phyloP scores from a whole-genome alignment of 2,113 vertebrate genomes.

The Sapajus apella region DNA sequence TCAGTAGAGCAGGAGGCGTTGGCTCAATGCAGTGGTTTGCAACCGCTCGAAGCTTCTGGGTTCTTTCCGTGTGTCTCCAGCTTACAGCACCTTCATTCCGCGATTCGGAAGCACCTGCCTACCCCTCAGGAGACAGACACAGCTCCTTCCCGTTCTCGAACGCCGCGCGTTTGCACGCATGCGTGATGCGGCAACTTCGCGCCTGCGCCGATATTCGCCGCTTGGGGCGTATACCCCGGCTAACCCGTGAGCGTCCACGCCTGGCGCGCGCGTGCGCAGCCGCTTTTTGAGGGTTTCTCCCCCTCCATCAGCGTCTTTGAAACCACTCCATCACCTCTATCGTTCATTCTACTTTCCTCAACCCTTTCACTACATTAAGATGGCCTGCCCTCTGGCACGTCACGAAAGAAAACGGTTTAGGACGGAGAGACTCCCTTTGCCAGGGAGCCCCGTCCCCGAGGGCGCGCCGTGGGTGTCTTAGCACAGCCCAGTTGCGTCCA shows the following conservation, averaged over 20 bases:
- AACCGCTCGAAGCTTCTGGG: background rate
- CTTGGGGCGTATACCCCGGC: fast-evolving
- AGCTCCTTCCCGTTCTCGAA: fast-evolving
- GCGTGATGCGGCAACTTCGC: background rate
- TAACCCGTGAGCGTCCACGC: background rate
- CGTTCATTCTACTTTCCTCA: background rate
- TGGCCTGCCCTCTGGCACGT: background rate
- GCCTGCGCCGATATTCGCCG: fast-evolving
- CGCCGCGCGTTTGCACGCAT: background rate
- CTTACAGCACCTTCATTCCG: background rate
- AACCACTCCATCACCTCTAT: fast-evolving
- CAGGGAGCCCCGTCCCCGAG: too few species aligned
- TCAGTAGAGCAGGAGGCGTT: background rate
- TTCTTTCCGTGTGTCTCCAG: background rate
- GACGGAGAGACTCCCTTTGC: fast-evolving
- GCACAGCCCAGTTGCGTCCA: background rate
- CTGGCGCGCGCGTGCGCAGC: background rate
- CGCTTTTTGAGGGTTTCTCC: fast-evolving
- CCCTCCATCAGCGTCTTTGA: too few species aligned
- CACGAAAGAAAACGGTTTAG: background rate
- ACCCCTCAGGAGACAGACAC: fast-evolving
- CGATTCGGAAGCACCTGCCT: background rate
- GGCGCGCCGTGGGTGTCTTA: background rate
- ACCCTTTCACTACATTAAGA: too few species aligned
- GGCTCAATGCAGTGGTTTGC: background rate